These are phyloP conservation scores for Cossypha polioptera DNA, from an alignment of 2,797 vertebrate species.

Conservation along the genomic window DNA sequence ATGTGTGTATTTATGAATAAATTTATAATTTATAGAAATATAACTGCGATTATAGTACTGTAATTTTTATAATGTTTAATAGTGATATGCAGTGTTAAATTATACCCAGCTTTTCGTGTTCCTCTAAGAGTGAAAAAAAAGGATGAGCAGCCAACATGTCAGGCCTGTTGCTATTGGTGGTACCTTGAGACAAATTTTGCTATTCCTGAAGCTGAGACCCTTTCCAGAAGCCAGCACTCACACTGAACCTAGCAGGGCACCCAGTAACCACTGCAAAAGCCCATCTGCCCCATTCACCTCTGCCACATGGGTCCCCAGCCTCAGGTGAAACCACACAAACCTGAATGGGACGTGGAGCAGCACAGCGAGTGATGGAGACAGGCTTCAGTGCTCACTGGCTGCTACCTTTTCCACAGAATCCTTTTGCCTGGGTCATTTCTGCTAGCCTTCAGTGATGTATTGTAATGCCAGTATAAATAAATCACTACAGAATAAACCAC, in stretches of 20 bases:
- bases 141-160: not conserved
- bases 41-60: not conserved
- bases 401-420: not conserved
- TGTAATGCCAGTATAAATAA: not conserved
- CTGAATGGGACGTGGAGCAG: not conserved
- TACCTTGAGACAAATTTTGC: not conserved
- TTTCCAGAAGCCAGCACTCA: not conserved
- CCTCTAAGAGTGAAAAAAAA: not conserved
- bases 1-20: not conserved
- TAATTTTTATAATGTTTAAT: not conserved
- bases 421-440: not conserved
- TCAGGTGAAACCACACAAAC: not conserved
- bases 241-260: not conserved
- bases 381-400: not conserved
- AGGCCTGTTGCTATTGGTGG: not conserved
- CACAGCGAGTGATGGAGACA: rapidly evolving
- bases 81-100: not conserved
- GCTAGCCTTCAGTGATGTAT: not conserved
- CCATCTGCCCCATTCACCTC: not conserved
- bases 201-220: not conserved
- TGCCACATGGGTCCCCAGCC: rapidly evolving
- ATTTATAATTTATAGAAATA: not conserved
- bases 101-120: not conserved
- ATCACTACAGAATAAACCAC: not conserved
- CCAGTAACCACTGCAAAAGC: not conserved